Base-by-base conservation (phyloP, 2,797 vertebrate genomes). In the Zenarchopterus dispar region DNA sequence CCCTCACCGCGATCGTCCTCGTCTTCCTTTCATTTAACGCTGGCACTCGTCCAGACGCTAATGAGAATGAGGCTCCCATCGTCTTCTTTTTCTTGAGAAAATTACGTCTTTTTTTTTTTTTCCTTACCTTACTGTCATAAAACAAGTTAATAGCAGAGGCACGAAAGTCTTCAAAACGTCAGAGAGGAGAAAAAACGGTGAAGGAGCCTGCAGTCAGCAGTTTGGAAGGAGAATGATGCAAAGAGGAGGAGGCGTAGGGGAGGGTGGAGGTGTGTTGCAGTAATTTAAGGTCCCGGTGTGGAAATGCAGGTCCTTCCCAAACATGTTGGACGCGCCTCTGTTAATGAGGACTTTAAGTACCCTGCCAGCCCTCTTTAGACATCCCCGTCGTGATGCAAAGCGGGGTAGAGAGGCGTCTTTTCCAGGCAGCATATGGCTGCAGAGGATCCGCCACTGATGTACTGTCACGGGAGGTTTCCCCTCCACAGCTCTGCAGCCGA, bases 371-470 rank as follows among this genome's bases (percentile, higher is more conserved):
- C 79, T 64, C 79, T 87, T 86, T 88, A 89, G 88, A 84, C 81
- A 51, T 51, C 68, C 62, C 59, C 77, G 52, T 52, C 74, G 62
- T 62, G 78, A 82, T 66, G 78, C 82, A 87, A 84, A 87, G 71
- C 33, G 70, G 56, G 53, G 42, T 26, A 72, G 81, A 78, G 70
- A 69, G 84, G 76, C 84, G 54, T 75, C 82, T 84, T 91, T 87
- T 89, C 89, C 86, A 83, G 59, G 77, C 79, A 81, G 80, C 91
- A 90, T 92, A 90, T 89, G 91, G 89, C 78, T 57, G 63, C 71
- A 5, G 75, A 72, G 77, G 48, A 77, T 78, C 75, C 82, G 84
- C 77, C 75, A 70, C 87, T 83, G 85, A 88, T 86, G 81, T 76
- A 73, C 75, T 80, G 82, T 86, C 88, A 82, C 44, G 42, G 76